phyloP scores from a whole-genome alignment of 2,888 invertebrate genomes.

The Dromius quadrimaculatus region DNA sequence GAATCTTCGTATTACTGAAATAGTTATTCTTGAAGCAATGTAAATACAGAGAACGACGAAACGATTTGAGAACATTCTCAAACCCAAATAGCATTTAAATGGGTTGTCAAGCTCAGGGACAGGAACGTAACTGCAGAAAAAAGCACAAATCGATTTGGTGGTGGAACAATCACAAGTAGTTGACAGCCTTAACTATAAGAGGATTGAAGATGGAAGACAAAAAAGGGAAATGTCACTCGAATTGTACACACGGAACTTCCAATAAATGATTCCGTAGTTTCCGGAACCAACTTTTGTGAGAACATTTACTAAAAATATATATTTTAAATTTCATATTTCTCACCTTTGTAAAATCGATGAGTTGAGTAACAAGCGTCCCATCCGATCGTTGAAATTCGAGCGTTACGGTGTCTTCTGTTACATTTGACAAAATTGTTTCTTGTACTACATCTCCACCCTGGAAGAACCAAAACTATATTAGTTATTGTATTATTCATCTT shows the following conservation, averaged over 20 bases:
- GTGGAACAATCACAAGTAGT: conserved; percentile 18
- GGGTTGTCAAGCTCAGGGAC: conserved; percentile 15
- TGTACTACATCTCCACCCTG: conserved; percentile 95
- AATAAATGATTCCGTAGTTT: no score
- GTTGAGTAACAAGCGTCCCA: conserved; percentile 90
- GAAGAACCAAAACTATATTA: conserved; percentile 60
- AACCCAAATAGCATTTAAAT: conserved; percentile 16
- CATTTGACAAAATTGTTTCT: conserved; percentile 92
- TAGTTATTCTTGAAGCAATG: no score
- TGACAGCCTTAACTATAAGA: conserved; percentile 8
- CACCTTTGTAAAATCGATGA: conserved; percentile 95
- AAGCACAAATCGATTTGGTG: conserved; percentile 25
- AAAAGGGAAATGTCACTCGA: neutral
- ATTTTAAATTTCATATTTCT: conserved; percentile 60
- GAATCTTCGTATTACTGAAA: neutral
- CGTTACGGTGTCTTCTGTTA: conserved; percentile 89
- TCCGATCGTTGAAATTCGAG: conserved; percentile 92
- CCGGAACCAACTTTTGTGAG: no score
- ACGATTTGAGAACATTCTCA: neutral
- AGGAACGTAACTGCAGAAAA: conserved; percentile 22
- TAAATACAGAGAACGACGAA: neutral
- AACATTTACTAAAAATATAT: no score
- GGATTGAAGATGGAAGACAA: neutral
- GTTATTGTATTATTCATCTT: no score
- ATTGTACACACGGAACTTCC: no score